A percentile compares a stretch with the other conserved stretches of the same genome.
These are phyloP conservation scores for Oxyscelio sp. DNA, from an alignment of 2,888 invertebrate species.

Conservation along the genomic window DNA sequence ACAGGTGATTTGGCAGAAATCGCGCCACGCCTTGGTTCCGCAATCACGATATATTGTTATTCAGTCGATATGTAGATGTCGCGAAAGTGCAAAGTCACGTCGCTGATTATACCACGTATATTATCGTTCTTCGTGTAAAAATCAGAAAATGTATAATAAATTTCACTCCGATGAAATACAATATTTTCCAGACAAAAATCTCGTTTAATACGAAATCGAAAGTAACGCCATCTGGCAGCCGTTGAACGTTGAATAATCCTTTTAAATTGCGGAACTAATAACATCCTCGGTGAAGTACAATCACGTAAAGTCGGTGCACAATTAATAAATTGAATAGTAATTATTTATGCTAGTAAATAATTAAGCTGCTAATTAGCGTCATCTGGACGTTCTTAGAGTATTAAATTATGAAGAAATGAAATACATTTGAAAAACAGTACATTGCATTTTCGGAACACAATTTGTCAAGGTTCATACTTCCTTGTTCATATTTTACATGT, in stretches of 20 bases:
- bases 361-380: no score
- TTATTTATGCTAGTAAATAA: not conserved
- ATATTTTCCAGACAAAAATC: conserved; percentile 4
- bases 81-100: conserved; percentile 63
- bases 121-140: conserved; percentile 44
- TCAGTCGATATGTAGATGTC: conserved; percentile 65
- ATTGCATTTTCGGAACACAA: not conserved
- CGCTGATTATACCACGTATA: conserved; percentile 54
- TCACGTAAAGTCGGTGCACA: no score
- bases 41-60: conserved; percentile 72
- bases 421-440: no score
- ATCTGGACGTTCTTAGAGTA: no score
- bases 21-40: conserved; percentile 69
- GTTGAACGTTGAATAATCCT: conserved; percentile 1
- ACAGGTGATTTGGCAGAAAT: conserved; percentile 75
- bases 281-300: no score
- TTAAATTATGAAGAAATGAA: no score
- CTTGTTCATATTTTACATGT: not conserved
- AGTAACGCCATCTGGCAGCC: conserved; percentile 22
- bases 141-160: conserved; percentile 43
- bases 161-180: conserved; percentile 12
- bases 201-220: conserved; percentile 23
- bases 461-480: not conserved
- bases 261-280: no score
- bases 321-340: not conserved